Evolutionary conservation across 1,140 invertebrate genomes (phyloP).

Genomic region (Scaptomyza pallida): DNA sequence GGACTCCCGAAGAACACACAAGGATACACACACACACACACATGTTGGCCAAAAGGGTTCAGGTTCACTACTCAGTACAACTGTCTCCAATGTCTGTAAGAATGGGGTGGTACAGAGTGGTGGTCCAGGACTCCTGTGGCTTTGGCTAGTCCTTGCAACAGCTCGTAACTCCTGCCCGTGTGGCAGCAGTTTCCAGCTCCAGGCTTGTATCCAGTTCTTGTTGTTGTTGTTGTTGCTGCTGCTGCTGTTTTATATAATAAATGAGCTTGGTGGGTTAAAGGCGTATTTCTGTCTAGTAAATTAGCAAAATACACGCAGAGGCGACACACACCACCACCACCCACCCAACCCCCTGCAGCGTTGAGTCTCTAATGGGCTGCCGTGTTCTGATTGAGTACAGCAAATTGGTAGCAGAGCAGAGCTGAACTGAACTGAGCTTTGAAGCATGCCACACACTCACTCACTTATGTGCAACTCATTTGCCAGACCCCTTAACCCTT

Average conservation of each 20-base stretch:
- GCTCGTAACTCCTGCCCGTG: slow-evolving; percentile 43
- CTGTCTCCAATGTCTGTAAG: slow-evolving; percentile 13
- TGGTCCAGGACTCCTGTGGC: slow-evolving; percentile 2
- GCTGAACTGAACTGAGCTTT: slow-evolving; percentile 25
- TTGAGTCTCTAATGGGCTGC: slow-evolving; percentile 70
- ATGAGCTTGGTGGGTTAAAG: slow-evolving; percentile 84
- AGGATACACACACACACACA: slow-evolving; percentile 29
- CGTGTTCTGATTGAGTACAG: slow-evolving; percentile 78
- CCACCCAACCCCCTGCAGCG: slow-evolving; percentile 48
- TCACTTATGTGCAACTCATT: not conserved
- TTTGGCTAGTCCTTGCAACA: slow-evolving; percentile 35
- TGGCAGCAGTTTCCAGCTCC: slow-evolving; percentile 33
- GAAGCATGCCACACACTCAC: slow-evolving; percentile 32
- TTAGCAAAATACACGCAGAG: slow-evolving; percentile 83
- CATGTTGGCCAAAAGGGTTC: slow-evolving; percentile 43
- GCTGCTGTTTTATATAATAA: slow-evolving; percentile 80
- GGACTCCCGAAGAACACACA: slow-evolving; percentile 2
- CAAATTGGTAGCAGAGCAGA: slow-evolving; percentile 46
- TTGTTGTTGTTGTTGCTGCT: slow-evolving; percentile 5
- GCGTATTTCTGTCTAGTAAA: slow-evolving; percentile 84
- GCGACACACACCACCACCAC: slow-evolving; percentile 37
- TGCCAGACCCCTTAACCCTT: slow-evolving; percentile 40
- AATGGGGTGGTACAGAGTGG: not conserved
- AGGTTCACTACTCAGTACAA: slow-evolving; percentile 18
- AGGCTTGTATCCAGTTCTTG: slow-evolving; percentile 35